Conservation (phyloP, 2,113 vertebrate genomes). For the Solea solea region DNA sequence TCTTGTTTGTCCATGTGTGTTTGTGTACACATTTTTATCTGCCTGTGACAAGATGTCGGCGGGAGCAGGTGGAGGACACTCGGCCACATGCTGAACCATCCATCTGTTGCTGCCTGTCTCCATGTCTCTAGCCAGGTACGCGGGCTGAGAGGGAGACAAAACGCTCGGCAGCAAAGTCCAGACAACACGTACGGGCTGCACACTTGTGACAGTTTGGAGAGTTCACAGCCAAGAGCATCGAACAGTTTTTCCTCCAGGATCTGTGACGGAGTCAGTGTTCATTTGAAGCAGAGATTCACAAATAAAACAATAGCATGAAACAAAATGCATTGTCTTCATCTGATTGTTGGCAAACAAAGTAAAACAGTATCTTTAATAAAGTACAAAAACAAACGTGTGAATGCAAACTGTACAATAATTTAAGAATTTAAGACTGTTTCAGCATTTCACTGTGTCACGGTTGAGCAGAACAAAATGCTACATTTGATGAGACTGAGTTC, state of each 20-base stretch:
- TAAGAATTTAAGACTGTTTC: constrained; percentile 20
- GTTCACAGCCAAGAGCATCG: constrained; percentile 36
- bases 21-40: constrained; percentile 26
- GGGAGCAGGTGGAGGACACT: constrained; percentile 68
- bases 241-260: constrained; percentile 43
- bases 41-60: constrained; percentile 57
- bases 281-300: constrained; percentile 10
- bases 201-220: constrained; percentile 8
- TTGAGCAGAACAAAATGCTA: constrained; percentile 47
- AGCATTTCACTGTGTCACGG: constrained; percentile 33
- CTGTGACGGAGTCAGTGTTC: constrained; percentile 33
- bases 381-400: constrained; percentile 70
- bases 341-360: constrained; percentile 8
- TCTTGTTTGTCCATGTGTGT: too few relatives aligned
- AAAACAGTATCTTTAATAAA: constrained; percentile 75
- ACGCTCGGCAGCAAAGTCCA: constrained; percentile 13
- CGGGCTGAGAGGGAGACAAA: constrained; percentile 16
- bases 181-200: constrained; percentile 11
- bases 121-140: constrained; percentile 39
- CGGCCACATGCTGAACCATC: constrained; percentile 69
- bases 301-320: neutral
- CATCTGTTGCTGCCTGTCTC: constrained; percentile 63
- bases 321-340: neutral
- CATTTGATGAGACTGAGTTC: constrained; percentile 50
- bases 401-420: constrained; percentile 68